Base-by-base conservation (phyloP, 2,797 vertebrate species). In the Lagocephalus sceleratus region DNA sequence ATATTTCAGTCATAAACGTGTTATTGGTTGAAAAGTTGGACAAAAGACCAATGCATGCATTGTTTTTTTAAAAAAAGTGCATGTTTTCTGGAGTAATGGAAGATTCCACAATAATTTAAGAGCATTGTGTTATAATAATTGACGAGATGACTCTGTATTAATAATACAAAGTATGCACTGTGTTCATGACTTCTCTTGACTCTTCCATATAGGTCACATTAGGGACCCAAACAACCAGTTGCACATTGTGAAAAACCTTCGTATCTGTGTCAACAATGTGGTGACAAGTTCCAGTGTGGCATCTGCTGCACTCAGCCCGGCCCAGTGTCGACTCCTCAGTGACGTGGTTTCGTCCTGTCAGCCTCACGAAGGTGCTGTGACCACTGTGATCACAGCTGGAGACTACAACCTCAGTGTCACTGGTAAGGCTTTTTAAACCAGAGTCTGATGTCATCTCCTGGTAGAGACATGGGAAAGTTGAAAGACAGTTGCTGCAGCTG, bases 221-320 rank as follows among this genome's bases (percentile, higher is more conserved):
- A 91, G 95, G 77, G 97, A 99, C 86, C 95, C 97, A 50, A 98
- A 93, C 89, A 99, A 99, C 85, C 95, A 97, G 71, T 87, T 95
- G 74, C 95, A 97, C 47, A 76, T 93, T 54, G 94, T 99, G 65
- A 98, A 98, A 85, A 98, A 96, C 82, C 79, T 99, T 83, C 94
- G 96, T 77, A 94, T 99, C 58, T 90, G 92, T 41, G 92, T 99
- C 57, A 98, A 93, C 82, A 95, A 90, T 68, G 86, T 99, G 62
- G 84, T 90, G 62, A 94, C 92, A 1, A 91, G 87, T 9, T 88
- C 92, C 1, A 89, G 87, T 52, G 79, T 92, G n/a, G 62, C 89
- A 0, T 75, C 81, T 45, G 79, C 89, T 38, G 76, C 94, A 57
- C 89, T 82, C 0, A 79, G 51, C 51, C 55, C 80, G 1, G 53